Base-by-base conservation (phyloP, 2,888 invertebrate genomes). In the Hecatera dysodea region DNA sequence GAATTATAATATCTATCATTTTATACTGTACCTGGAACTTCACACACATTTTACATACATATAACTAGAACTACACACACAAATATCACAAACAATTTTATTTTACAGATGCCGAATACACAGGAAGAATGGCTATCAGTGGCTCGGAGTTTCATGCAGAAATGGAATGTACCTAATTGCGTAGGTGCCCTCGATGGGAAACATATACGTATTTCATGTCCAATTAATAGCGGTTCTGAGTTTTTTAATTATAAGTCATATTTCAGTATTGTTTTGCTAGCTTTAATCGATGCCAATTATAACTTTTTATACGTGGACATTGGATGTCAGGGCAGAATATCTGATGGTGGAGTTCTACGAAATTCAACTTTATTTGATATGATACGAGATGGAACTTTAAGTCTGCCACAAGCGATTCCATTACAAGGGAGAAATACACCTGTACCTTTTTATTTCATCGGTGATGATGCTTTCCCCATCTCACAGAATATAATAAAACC, bases 341-440 rank as follows among this genome's bases (percentile, higher is more conserved):
- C 82, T 72, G 84, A 83, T 71, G 78, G 81, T 59, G 78, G 81
- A 59, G 75, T 83, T 44, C 74, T 83, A 65, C 57, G 65, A 27
- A 78, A 78, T 63, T 67, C 67, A 52, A 67, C 61, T 77, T 71
- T 74, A 60, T 78, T 68, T 76, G 48, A 79, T 65, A 76, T 76
- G 73, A 73, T 74, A 80, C 77, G 69, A 78, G 72, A 78, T 80
- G 77, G 69, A 77, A 68, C 80, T 80, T 67, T 72, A 77, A 65
- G 53, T 75, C 64, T 79, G 57, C 81, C 81, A 81, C 78, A 81
- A 76, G 67, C 71, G 68, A 81, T 70, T 69, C 62, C 81, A 81
- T 81, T 81, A 79, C 73, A 78, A 75, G 76, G 76, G 72, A 81
- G 81, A 81, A 81, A 76, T 81, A 78, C 75, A 71, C 77, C 73